A percentile compares a stretch with the other conserved stretches of the same genome.
These are phyloP conservation scores for Danio kyathit DNA, from an alignment of 2,797 vertebrate genomes.

Conservation along the genomic window DNA sequence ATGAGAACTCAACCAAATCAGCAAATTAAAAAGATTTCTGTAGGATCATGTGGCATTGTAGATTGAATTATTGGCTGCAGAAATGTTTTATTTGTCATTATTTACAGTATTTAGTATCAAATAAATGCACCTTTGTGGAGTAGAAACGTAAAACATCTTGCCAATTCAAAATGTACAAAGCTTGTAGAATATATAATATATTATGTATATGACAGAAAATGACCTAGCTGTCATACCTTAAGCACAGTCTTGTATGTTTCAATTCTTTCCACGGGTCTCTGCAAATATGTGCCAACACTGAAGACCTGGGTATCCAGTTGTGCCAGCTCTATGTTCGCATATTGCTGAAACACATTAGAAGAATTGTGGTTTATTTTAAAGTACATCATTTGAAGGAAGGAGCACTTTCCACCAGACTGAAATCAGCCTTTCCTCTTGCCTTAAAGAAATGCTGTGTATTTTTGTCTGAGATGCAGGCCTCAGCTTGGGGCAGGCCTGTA, in stretches of 20 bases:
- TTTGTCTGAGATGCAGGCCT: slow-evolving; percentile 86
- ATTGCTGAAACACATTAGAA: slow-evolving; percentile 75
- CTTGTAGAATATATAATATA: neutral
- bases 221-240: slow-evolving; percentile 80
- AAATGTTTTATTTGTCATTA: neutral
- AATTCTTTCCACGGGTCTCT: slow-evolving; percentile 90
- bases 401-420: neutral
- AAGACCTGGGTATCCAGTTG: slow-evolving; percentile 74
- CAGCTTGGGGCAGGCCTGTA: slow-evolving; percentile 89
- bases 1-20: neutral
- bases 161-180: neutral
- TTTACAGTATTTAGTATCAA: neutral
- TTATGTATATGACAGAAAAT: neutral
- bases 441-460: slow-evolving; percentile 90
- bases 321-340: slow-evolving; percentile 74
- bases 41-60: neutral
- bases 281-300: slow-evolving; percentile 89
- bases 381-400: neutral
- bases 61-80: neutral
- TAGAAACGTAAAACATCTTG: neutral
- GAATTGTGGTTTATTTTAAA: neutral
- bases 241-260: slow-evolving; percentile 92
- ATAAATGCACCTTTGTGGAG: neutral
- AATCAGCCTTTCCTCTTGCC: slow-evolving; percentile 69
- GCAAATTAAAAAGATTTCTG: neutral